Evolutionary conservation across 2,888 invertebrate genomes (phyloP), one percentile per base, ranked within the genome.

Genomic region (Urechis unicinctus): DNA sequence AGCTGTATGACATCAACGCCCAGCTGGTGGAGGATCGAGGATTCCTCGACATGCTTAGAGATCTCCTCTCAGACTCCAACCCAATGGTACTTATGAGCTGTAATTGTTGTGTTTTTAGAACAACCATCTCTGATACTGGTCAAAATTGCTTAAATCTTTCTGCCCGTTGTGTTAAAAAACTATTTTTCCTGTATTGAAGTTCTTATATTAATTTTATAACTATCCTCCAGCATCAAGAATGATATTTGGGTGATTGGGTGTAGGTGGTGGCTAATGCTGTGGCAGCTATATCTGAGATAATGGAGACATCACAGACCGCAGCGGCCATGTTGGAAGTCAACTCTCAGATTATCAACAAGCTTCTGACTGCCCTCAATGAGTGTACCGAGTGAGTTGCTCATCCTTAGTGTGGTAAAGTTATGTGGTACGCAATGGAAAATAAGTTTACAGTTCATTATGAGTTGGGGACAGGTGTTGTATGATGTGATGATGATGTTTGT

Each of bases 241-340:
- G n/a, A 9, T 45, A 6, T 31, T 31, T 50, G 25, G 22, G 6
- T 45, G 6, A 45, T 45, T 17, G n/a, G 24, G 43, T 31, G 25
- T 43, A 65, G 65, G 65, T 65, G 31, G 98, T 98, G 1, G 98
- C 98, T 0, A 98, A 98, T 80, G 97, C 97, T 0, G 97, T 98
- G 0, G 98, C 98, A 1, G 96, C 98, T 0, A 83, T 99, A 13
- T 93, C 95, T 0, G 98, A 98, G 81, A 98, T 98, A 70, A 93
- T 97, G 74, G 97, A 98, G 79, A 90, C 94, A 1, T 94, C 93
- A 68, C 89, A 91, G 13, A 92, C 90, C 53, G 95, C 94, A n/a
- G 88, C 88, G 60, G 91, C 94, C 2, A 81, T 96, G 59, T 91
- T 98, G 56, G 93, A 94, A 80, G 89, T 98, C 86, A 97, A 95